A percentile compares a stretch with the other conserved stretches of the same genome.
These are phyloP conservation scores for Celastrina argiolus DNA, from an alignment of 2,888 invertebrate species.

Conservation along the genomic window DNA sequence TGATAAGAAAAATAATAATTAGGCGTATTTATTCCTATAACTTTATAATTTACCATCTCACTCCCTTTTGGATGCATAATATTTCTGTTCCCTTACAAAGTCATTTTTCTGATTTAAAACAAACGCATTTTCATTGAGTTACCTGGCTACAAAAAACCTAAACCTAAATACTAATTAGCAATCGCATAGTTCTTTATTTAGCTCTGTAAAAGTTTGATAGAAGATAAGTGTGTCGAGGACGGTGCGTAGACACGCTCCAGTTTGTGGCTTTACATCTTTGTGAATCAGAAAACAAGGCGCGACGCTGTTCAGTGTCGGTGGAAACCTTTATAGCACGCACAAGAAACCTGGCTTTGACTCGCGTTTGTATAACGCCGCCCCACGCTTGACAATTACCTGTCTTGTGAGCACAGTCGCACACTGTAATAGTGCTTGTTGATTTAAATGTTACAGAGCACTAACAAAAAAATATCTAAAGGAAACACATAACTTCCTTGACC, in stretches of 20 bases:
- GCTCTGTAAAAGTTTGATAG: constrained; percentile 6
- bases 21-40: no score
- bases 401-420: neutral
- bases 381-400: constrained; percentile 2
- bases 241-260: constrained; percentile 14
- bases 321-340: constrained; percentile 9
- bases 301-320: neutral
- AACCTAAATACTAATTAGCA: neutral
- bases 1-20: no score
- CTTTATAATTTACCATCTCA: no score
- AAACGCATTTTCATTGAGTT: no score
- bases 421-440: no score
- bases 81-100: no score
- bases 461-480: no score
- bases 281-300: constrained; percentile 16
- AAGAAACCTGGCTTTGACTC: neutral
- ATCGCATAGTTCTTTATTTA: constrained; percentile 1
- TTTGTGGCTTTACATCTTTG: constrained; percentile 15
- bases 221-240: constrained; percentile 9
- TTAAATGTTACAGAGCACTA: no score
- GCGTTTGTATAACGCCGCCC: neutral
- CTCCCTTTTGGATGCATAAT: no score
- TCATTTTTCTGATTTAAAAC: no score
- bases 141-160: no score
- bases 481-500: no score